Evolutionary conservation across 92 coral and sea anemone genomes (phyloP).

Genomic region (Phenganax subtilis): DNA sequence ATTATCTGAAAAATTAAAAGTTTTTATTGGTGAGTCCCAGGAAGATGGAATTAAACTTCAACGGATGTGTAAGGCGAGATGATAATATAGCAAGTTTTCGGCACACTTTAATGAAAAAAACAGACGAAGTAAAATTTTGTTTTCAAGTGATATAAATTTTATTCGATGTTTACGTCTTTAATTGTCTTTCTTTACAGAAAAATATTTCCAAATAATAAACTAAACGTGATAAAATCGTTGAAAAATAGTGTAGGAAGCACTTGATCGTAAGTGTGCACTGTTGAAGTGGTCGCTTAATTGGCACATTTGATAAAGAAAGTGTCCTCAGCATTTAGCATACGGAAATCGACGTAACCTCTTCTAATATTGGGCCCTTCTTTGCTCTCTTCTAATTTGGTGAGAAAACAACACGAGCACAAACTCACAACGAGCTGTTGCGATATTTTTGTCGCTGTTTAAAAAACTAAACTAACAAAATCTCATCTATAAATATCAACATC

Average conservation of each 20-base stretch:
- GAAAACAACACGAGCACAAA: conserved; percentile 4
- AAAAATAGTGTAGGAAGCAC: neutral
- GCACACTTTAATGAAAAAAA: too few species aligned
- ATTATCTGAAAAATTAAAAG: too few species aligned
- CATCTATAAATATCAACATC: neutral
- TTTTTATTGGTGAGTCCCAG: too few species aligned
- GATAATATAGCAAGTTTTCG: too few species aligned
- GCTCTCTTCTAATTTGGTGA: neutral
- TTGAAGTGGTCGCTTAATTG: neutral
- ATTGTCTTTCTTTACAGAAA: too few species aligned
- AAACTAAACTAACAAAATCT: neutral
- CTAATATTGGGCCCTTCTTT: conserved; percentile 2
- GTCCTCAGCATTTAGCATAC: neutral
- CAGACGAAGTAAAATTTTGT: too few species aligned
- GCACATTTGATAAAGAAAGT: neutral
- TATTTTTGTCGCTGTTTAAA: neutral
- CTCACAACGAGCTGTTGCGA: neutral
- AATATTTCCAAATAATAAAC: too few species aligned
- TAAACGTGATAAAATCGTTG: too few species aligned
- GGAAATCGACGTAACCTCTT: neutral
- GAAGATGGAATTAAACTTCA: too few species aligned
- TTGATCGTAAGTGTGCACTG: neutral
- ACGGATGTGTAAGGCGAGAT: too few species aligned
- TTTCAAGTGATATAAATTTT: too few species aligned
- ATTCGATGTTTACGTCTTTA: too few species aligned